Evolutionary conservation across 2,888 invertebrate species (phyloP).

Genomic region (Tridacna gigas): DNA sequence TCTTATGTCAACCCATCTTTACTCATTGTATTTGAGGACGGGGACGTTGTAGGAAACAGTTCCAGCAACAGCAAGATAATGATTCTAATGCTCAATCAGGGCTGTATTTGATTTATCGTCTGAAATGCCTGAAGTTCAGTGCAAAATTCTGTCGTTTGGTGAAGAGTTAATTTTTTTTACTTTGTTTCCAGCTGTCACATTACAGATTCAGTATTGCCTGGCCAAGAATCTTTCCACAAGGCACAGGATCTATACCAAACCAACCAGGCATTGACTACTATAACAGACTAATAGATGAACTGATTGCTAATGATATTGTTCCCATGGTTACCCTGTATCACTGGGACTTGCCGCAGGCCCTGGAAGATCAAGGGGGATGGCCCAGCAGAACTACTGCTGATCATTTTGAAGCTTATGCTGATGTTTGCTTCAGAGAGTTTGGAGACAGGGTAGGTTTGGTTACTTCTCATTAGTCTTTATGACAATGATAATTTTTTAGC

Average conservation of each 20-base stretch:
- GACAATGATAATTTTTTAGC: too few species aligned
- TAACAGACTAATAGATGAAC: conserved; percentile 90
- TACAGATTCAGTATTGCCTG: conserved; percentile 88
- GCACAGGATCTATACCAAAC: conserved; percentile 48
- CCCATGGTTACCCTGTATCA: conserved; percentile 87
- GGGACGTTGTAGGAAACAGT: too few species aligned
- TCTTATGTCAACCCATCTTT: too few species aligned
- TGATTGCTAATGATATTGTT: conserved; percentile 87
- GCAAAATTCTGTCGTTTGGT: background rate
- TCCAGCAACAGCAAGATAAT: too few species aligned
- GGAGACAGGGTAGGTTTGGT: conserved; percentile 82
- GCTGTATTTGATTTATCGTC: too few species aligned
- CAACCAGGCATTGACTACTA: conserved; percentile 91
- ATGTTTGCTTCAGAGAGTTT: conserved; percentile 82
- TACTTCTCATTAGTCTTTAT: background rate
- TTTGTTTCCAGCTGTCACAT: conserved; percentile 65
- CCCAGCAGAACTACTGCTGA: conserved; percentile 76
- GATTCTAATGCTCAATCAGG: too few species aligned
- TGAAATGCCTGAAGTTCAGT: too few species aligned
- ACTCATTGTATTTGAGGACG: too few species aligned
- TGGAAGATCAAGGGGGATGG: conserved; percentile 84
- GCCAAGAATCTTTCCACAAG: conserved; percentile 90
- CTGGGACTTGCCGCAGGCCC: conserved; percentile 84
- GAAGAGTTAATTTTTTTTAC: background rate
- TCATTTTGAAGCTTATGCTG: conserved; percentile 83